Evolutionary conservation across 1,140 invertebrate genomes (phyloP).

Genomic region (Watersipora subatra): DNA sequence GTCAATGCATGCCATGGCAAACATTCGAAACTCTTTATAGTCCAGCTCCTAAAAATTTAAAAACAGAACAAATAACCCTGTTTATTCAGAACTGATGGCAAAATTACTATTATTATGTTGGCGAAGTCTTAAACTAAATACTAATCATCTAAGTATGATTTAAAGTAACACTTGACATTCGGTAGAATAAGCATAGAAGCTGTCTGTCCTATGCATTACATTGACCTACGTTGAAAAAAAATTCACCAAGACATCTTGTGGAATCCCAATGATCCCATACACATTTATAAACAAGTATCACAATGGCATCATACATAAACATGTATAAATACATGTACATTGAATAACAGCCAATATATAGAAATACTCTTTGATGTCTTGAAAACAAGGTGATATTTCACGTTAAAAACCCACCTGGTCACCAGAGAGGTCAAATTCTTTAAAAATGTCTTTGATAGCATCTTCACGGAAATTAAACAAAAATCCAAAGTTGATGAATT

Average conservation of each 20-base stretch:
- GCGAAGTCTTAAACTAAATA: background rate
- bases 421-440: conserved; percentile 30
- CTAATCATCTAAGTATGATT: background rate
- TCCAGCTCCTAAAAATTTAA: conserved; percentile 16
- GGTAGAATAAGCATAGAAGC: background rate
- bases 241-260: background rate
- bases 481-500: conserved; percentile 27
- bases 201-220: background rate
- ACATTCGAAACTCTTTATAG: conserved; percentile 25
- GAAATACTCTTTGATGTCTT: background rate
- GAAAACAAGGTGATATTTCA: background rate
- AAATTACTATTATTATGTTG: background rate
- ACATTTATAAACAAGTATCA: background rate
- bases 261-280: background rate
- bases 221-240: background rate
- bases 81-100: background rate
- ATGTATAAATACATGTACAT: background rate
- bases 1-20: conserved; percentile 28
- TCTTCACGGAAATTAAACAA: conserved; percentile 25
- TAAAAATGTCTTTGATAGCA: conserved; percentile 23
- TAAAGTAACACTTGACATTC: background rate
- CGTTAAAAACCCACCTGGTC: conserved; percentile 16
- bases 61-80: background rate
- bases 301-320: background rate
- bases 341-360: background rate